Base-by-base conservation (phyloP, 1,140 invertebrate genomes). In the Aleiodes sp. region DNA sequence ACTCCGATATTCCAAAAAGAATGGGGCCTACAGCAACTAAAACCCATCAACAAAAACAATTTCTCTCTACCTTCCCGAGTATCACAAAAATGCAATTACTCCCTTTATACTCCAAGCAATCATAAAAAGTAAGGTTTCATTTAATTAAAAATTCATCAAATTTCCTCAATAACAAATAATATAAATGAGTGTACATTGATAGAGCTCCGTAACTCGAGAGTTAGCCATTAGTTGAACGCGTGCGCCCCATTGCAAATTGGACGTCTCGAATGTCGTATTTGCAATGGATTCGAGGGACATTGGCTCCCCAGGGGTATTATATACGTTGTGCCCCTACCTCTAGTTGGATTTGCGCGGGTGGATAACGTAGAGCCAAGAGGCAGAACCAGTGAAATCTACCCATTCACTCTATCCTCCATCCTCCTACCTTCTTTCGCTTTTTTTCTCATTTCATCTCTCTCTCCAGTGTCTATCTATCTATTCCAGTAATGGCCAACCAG, bases 301-400 rank as follows among this genome's bases (percentile, higher is more conserved):
- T 16, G 37, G 60, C 14, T 69, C 67, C 62, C 43, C 37, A 16
- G 67, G 63, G 71, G 65, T 28, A 63, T 19, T 4, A 52, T 77
- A 74, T n/a, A n/a, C n/a, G n/a, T n/a, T n/a, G n/a, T 24, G 46
- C 46, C 46, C 46, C 16, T n/a, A n/a, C n/a, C n/a, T n/a, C n/a
- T n/a, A n/a, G 16, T 52, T 52, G 46, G 46, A 52, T 12, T 24
- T 72, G 73, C 75, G 62, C 68, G 63, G 63, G 70, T 71, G 71
- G 73, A 72, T 75, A 75, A 74, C 67, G 64, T 70, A 33, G 56
- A 63, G 65, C 73, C 75, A 72, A 72, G 71, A 70, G 72, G 68
- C 72, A 73, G 26, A 4, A 35, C 31, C 31, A 10, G 10, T 6
- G 31, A 35, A 35, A n/a, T 8, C n/a, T 10, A 4, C 6, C 39